Evolutionary conservation across 2,797 vertebrate species (phyloP).

Genomic region (Neostethus bicornis): DNA sequence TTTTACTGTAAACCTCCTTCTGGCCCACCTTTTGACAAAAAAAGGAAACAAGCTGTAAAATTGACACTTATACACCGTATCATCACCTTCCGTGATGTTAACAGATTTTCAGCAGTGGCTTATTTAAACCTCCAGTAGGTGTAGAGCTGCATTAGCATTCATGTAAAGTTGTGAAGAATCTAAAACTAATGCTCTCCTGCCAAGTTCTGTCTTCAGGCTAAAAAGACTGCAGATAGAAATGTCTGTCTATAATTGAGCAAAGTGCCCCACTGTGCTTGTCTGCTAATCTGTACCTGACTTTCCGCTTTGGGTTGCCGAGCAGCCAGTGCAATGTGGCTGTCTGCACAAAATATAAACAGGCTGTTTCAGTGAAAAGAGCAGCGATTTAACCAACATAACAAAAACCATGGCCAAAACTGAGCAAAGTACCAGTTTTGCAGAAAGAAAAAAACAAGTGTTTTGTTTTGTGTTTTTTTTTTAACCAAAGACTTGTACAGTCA

Average conservation of each 20-base stretch:
- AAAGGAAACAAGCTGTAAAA: conserved; percentile 3
- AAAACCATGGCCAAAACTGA: not conserved
- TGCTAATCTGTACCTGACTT: conserved; percentile 6
- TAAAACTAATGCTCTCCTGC: conserved; percentile 1
- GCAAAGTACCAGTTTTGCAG: not conserved
- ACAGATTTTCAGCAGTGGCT: conserved; percentile 9
- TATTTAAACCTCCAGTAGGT: conserved; percentile 16
- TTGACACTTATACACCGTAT: not conserved
- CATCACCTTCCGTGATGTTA: conserved; percentile 5
- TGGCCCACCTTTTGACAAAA: not conserved
- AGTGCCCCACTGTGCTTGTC: not conserved
- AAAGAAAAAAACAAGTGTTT: too few species aligned
- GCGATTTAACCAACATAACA: conserved; percentile 6
- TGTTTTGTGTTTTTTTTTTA: too few species aligned
- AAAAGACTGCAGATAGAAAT: not conserved
- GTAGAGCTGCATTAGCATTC: conserved; percentile 7
- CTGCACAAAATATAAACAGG: not conserved
- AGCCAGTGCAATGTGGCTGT: not conserved
- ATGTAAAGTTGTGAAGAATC: conserved; percentile 8
- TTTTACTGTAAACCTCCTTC: conserved; percentile 5
- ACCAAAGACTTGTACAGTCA: not conserved
- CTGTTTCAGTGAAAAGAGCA: conserved; percentile 8
- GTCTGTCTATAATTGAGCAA: not conserved
- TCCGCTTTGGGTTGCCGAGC: conserved; percentile 6
- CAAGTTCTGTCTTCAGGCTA: conserved; percentile 8